Base-by-base conservation (phyloP, 1,140 invertebrate genomes). In the Drosophila virilis region DNA sequence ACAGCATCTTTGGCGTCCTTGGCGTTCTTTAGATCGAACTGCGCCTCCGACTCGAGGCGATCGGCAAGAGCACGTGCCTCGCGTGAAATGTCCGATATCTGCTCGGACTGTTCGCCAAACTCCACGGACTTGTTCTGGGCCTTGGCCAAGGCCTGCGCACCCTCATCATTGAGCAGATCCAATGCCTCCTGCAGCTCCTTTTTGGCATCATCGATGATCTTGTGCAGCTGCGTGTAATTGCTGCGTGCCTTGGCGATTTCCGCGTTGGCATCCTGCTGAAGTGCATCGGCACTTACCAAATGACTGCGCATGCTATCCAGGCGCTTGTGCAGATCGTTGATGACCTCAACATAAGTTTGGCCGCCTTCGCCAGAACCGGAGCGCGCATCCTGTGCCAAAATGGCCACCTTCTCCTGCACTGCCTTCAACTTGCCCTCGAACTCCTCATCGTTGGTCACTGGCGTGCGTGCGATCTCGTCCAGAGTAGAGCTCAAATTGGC, bases 41-140 rank as follows among this genome's bases (percentile, higher is more conserved):
- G 94, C 0, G 97, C 97, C 80, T 97, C 95, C 3, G 95, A 94
- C 83, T 95, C 95, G 67, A 96, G 94, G 93, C 95, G 93, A 75
- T 98, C 96, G 1, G 97, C 97, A 2, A 97, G 82, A 10, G 94
- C 92, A 17, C 98, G 94, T 4, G 98, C 97, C 91, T 98, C 96
- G 64, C 97, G 95, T 0, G 98, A 97, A 48, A 98, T 97, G 12
- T 95, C 94, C 1, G 97, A 97, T 96, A 99, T 98, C 78, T 97
- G 95, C 22, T 96, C 94, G 13, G 97, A 98, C 86, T 98, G 97
- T 75, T 97, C 96, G 6, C 98, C 98, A 92, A 97, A 97, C 92
- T 97, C 95, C 46, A 95, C 94, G 0, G 97, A 97, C 43, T 97
- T 95, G 77, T 96, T 95, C 85, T 95, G 94, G 0, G 98, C 98